A percentile compares a stretch with the other conserved stretches of the same genome.
Evolutionary conservation across 2,113 vertebrate species (phyloP).

Genomic region (Catharus bicknelli): DNA sequence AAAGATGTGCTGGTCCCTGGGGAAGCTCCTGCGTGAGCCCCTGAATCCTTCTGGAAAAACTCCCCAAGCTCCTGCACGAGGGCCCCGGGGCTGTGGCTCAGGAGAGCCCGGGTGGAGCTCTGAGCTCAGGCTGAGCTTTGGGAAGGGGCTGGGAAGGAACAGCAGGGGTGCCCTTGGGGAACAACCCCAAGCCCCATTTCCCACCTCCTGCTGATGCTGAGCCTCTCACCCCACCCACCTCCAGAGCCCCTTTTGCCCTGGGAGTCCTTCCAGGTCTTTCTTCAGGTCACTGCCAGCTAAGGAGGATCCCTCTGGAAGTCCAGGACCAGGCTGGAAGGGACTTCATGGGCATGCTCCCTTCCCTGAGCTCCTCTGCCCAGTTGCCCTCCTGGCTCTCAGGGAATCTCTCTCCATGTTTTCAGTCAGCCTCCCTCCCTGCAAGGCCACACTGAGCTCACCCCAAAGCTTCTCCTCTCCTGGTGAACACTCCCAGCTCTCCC

Average conservation of each 20-base stretch:
- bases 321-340: not conserved
- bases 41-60: not conserved
- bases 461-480: not conserved
- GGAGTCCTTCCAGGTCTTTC: not conserved
- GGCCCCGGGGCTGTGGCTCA: rapidly evolving
- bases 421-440: not conserved
- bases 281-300: not conserved
- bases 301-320: not conserved
- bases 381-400: not conserved
- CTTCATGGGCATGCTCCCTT: not conserved
- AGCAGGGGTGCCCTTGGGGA: rapidly evolving
- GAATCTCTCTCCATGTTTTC: not conserved
- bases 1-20: not conserved
- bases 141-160: not conserved
- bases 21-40: not conserved
- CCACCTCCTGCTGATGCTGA: not conserved
- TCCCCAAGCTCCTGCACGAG: rapidly evolving
- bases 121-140: not conserved
- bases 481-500: not conserved
- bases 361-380: not conserved
- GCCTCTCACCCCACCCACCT: too few species aligned
- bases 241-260: not conserved
- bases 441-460: rapidly evolving
- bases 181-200: not conserved
- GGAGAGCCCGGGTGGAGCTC: rapidly evolving